Conservation (phyloP, 2,113 vertebrate species). For the Labeo catla region DNA sequence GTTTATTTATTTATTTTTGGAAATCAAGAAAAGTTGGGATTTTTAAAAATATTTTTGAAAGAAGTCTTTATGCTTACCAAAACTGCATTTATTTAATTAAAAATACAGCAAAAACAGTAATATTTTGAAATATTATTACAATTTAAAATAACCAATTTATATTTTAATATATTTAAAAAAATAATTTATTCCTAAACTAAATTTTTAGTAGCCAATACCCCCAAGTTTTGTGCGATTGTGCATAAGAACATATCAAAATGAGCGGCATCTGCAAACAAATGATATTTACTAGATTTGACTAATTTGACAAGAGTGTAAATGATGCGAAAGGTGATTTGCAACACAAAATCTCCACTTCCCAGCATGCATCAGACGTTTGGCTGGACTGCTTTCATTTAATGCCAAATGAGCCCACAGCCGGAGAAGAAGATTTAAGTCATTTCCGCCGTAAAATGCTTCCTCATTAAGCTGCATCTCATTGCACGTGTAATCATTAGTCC, state of each 20-base stretch:
- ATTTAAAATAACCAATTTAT: neutral
- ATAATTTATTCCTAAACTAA: too few relatives aligned
- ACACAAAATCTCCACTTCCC: neutral
- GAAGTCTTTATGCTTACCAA: too few relatives aligned
- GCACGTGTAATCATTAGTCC: constrained; percentile 46
- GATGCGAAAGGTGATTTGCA: constrained; percentile 21
- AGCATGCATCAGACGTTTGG: constrained; percentile 11
- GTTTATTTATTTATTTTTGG: too few relatives aligned
- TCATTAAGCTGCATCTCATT: constrained; percentile 44
- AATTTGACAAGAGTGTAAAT: neutral
- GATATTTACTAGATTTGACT: neutral
- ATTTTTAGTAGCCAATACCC: neutral
- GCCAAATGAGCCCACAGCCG: constrained; percentile 17
- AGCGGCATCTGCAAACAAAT: neutral
- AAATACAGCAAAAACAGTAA: too few relatives aligned
- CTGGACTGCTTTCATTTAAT: neutral
- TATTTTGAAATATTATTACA: too few relatives aligned
- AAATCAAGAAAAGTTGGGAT: too few relatives aligned
- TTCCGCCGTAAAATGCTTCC: constrained; percentile 33
- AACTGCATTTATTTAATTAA: too few relatives aligned
- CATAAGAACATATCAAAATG: neutral
- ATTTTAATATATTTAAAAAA: neutral
- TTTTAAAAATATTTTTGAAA: too few relatives aligned
- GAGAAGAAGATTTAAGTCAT: constrained; percentile 34
- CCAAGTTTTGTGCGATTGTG: neutral